Conservation (phyloP, 2,797 vertebrate species). For the Hozukius guyotensis region DNA sequence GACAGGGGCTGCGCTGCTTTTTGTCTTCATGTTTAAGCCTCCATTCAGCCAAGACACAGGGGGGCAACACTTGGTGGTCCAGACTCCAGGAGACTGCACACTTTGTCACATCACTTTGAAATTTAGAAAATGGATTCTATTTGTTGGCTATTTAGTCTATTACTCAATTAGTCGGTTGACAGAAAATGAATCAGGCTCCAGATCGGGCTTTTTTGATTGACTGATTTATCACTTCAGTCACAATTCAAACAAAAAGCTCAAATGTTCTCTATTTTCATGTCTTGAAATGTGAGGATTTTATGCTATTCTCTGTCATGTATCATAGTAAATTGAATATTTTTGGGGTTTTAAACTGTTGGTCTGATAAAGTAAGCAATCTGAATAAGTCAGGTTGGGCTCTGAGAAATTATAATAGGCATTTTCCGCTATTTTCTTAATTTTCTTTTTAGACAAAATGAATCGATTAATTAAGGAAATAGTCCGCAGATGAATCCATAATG, state of each 20-base stretch:
- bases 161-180: neutral
- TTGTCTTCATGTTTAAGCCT: conserved; percentile 61
- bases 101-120: neutral
- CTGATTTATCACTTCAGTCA: neutral
- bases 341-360: neutral
- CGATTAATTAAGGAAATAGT: neutral
- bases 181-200: rapidly evolving
- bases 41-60: conserved; percentile 55
- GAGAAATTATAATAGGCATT: neutral
- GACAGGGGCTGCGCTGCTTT: conserved; percentile 52
- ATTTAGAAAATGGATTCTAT: neutral
- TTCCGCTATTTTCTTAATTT: neutral
- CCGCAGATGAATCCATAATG: neutral
- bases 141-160: neutral
- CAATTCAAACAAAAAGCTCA: neutral
- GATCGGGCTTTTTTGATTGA: no score
- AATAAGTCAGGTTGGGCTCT: neutral
- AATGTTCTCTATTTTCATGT: neutral
- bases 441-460: neutral
- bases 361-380: neutral
- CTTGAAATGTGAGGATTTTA: neutral
- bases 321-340: neutral
- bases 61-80: conserved; percentile 64
- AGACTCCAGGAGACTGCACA: conserved; percentile 27
- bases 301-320: neutral